Base-by-base conservation (phyloP, 1,140 invertebrate species). In the Brachionus rubens region DNA sequence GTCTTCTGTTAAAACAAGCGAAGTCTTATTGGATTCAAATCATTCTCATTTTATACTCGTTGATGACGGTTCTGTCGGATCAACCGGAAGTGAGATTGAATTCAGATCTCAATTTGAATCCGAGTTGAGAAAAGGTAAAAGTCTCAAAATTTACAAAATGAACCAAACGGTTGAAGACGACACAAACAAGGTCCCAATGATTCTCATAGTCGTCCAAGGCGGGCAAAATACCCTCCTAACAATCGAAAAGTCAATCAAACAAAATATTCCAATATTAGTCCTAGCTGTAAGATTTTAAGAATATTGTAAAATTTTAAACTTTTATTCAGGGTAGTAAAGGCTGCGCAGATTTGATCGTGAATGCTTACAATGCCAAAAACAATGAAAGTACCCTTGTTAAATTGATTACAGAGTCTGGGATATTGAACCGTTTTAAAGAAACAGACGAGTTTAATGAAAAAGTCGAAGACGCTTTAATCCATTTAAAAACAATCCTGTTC, bases 171-270 rank as follows among this genome's bases (percentile, higher is more conserved):
- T n/a, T n/a, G n/a, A n/a, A n/a, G n/a, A n/a, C n/a, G n/a, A n/a
- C n/a, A n/a, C n/a, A n/a, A n/a, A 19, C 24, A 33, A 36, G 14
- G 78, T 84, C 14, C 85, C 85, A 3, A 80, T 83, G 9, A 81
- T 86, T 9, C 72, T 83, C 21, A 77, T 86, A 14, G 80, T 86
- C 5, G 77, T 86, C 41, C 84, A 86, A 76, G 85, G 85, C 9
- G 85, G 85, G n/a, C 77, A 81, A 6, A 81, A 82, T 77, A 81
- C 84, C 12, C 79, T 86, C 54, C 76, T 81, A 33, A 83, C 84
- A 9, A 81, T 82, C 21, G 65, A 62, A 10, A 78, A 82, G 65
- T 79, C 81, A 1, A 76, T 85, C 7, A 79, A 80, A 46, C 78
- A 80, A 50, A 79, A 81, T 26, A 83, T 81, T 12, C 83, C 85